Conservation (phyloP, 1,140 invertebrate species). For the Acyrthosiphon pisum region DNA sequence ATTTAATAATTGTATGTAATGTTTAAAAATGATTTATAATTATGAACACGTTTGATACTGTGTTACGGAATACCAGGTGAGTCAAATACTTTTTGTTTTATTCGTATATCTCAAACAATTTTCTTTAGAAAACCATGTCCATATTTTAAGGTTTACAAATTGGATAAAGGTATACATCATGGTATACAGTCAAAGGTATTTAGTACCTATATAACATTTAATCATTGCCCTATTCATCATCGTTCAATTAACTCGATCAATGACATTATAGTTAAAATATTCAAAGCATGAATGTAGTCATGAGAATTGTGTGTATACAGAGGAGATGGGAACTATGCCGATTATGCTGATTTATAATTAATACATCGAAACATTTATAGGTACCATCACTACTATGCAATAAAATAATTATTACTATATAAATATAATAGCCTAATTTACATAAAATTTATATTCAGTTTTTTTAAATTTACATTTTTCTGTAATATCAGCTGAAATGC, state of each 20-base stretch:
- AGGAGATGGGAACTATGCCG: not conserved
- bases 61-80: not conserved
- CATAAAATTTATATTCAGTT: not conserved
- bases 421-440: not conserved
- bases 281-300: not conserved
- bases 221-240: not conserved
- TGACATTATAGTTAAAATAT: not conserved
- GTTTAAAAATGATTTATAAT: not conserved
- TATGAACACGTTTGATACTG: not conserved
- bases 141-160: not conserved
- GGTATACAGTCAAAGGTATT: too few relatives aligned
- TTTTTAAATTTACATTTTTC: not conserved
- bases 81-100: not conserved
- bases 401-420: not conserved
- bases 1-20: not conserved
- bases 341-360: not conserved
- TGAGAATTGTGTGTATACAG: not conserved
- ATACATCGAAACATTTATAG: not conserved
- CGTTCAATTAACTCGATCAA: not conserved
- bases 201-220: not conserved
- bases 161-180: not conserved
- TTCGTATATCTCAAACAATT: not conserved
- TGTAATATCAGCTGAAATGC: not conserved
- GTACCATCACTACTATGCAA: not conserved
- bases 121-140: not conserved